These are phyloP conservation scores for Cephus runcator DNA, from an alignment of 2,888 invertebrate species.

Conservation along the genomic window DNA sequence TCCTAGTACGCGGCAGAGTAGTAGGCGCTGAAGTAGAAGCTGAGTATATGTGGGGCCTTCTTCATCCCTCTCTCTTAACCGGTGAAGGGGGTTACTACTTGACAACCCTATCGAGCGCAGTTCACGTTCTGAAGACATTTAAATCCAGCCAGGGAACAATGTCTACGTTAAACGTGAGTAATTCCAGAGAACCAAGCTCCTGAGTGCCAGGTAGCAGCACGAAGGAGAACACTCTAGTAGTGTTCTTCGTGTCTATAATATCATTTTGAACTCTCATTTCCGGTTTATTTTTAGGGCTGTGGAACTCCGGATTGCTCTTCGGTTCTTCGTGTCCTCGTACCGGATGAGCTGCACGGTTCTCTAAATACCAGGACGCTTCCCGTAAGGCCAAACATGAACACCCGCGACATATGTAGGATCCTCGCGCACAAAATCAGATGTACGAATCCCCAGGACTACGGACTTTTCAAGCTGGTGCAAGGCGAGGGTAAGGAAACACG, in stretches of 20 bases:
- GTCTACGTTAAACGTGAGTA: conserved; percentile 59
- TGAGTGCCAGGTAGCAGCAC: neutral
- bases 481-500: conserved; percentile 78
- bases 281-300: conserved; percentile 48
- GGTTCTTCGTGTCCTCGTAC: conserved; percentile 90
- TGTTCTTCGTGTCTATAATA: conserved; percentile 4
- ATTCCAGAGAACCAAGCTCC: neutral
- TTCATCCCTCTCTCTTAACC: conserved; percentile 89
- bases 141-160: conserved; percentile 62
- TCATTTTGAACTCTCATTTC: neutral
- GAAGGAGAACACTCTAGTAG: neutral
- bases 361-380: conserved; percentile 92
- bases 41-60: conserved; percentile 94
- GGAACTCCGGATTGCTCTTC: conserved; percentile 72
- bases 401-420: conserved; percentile 91
- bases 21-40: conserved; percentile 95
- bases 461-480: conserved; percentile 88
- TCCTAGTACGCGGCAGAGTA: conserved; percentile 88
- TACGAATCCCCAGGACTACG: conserved; percentile 96
- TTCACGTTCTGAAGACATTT: conserved; percentile 83
- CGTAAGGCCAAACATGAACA: conserved; percentile 92
- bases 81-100: conserved; percentile 96
- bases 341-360: conserved; percentile 93
- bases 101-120: conserved; percentile 92
- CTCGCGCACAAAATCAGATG: conserved; percentile 95